phyloP scores from a whole-genome alignment of 2,113 vertebrate genomes.

The Lepidothrix coronata region DNA sequence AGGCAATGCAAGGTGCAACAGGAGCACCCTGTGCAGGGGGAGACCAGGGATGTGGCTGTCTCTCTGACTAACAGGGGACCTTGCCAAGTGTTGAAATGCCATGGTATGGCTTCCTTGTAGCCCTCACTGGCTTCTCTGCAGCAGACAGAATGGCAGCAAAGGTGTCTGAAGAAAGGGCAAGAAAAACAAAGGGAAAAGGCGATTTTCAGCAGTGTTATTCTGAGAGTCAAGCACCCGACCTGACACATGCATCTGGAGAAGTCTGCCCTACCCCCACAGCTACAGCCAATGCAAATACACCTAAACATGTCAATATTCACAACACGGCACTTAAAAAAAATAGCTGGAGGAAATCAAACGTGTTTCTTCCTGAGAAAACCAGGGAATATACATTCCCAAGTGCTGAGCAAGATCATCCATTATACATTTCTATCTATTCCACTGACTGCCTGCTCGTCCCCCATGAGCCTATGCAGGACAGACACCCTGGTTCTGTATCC shows the following conservation, averaged over 20 bases:
- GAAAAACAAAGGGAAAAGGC: not conserved
- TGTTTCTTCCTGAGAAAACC: not conserved
- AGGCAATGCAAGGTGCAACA: not conserved
- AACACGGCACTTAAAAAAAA: not conserved
- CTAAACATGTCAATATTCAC: not conserved
- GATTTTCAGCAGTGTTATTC: not conserved
- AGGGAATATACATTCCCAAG: not conserved
- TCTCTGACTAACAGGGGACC: not conserved
- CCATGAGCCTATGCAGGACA: not conserved
- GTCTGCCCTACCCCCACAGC: not conserved
- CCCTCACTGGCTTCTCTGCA: not conserved
- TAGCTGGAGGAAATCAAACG: conserved; percentile 44
- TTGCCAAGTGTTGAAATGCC: not conserved
- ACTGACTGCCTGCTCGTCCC: not conserved
- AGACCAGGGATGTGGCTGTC: not conserved
- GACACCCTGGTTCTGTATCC: not conserved
- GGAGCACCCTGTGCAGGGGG: not conserved
- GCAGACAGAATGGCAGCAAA: not conserved
- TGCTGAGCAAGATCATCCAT: conserved; percentile 27
- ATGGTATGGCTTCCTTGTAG: not conserved
- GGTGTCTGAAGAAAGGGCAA: not conserved
- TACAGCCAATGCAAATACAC: conserved; percentile 3
- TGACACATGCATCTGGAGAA: not conserved
- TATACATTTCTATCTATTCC: conserved; percentile 25
- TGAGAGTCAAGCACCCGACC: not conserved